Base-by-base conservation (phyloP, 2,113 vertebrate genomes). In the Pionites leucogaster region DNA sequence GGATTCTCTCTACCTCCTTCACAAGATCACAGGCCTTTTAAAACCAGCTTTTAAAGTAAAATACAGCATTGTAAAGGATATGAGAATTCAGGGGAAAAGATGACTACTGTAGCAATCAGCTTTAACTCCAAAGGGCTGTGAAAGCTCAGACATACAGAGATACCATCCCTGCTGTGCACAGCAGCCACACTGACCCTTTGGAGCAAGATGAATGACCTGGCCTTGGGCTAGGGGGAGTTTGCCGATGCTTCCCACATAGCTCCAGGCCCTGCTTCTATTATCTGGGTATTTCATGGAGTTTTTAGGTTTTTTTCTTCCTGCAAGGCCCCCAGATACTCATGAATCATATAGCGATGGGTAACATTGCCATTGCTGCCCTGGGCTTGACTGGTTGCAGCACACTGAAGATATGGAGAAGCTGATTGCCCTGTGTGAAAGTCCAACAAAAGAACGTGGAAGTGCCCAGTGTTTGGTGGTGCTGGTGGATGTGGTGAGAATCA, bases 181-280 rank as follows among this genome's bases (percentile, higher is more conserved):
- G 37, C 62, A 57, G 41, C 86, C 7, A 3, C 7, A 1, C 29
- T 25, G 39, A 25, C 18, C 18, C 46, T n/a, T 67, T 1, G 6
- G 69, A 74, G 69, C 52, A 57, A 41, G 35, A 72, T 24, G n/a
- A 13, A 6, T 8, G 25, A 50, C 17, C 5, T 13, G 60, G 19
- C 39, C 29, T 15, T 49, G 49, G 44, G 28, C 33, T 6, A 46
- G 39, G 3, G 22, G n/a, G 64, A 70, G 11, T 79, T 57, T 20
- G 19, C 28, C 0, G 2, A 28, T 9, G 23, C 42, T 15, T 71
- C 65, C 74, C 0, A 1, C 13, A 33, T 15, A 28, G 41, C 20
- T 55, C 35, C 47, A 55, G n/a, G n/a, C 60, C 14, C 68, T 59
- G 42, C 14, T 35, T 70, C 31, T 31, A 35, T 70, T 35, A 76